Conservation (phyloP, 2,113 vertebrate genomes). For the Apteryx owenii region DNA sequence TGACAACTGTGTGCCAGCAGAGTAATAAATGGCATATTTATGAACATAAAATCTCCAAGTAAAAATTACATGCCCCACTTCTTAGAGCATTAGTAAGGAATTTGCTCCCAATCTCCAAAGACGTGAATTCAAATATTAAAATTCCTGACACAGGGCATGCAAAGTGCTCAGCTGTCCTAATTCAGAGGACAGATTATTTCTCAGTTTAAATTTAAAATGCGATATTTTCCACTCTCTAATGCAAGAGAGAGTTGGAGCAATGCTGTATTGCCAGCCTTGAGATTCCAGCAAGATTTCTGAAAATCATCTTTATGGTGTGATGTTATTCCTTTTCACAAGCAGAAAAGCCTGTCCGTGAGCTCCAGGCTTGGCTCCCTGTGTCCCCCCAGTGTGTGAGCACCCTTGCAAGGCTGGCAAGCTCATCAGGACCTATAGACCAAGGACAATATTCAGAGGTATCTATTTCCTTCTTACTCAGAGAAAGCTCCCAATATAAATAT, state of each 20-base stretch:
- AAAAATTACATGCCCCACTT: neutral
- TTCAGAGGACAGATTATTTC: neutral
- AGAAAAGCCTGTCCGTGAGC: constrained; percentile 52
- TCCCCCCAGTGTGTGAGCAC: neutral
- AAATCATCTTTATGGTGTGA: neutral
- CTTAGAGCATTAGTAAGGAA: neutral
- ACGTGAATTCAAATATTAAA: neutral
- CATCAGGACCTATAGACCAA: neutral
- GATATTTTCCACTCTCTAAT: neutral
- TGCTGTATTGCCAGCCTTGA: neutral
- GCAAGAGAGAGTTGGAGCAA: neutral
- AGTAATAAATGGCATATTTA: neutral
- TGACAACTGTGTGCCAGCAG: neutral
- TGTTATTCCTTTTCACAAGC: constrained; percentile 28
- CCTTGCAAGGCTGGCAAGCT: constrained; percentile 61
- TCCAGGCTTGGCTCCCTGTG: constrained; percentile 51
- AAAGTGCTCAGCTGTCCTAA: neutral
- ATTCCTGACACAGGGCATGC: neutral
- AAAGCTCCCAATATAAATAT: too few species aligned
- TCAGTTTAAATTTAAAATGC: neutral
- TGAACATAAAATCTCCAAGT: neutral
- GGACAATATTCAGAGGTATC: too few species aligned
- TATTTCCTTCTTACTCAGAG: too few species aligned
- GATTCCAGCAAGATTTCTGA: neutral
- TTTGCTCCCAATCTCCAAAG: neutral